phyloP scores from a whole-genome alignment of 2,797 vertebrate genomes.

The Labroides dimidiatus region DNA sequence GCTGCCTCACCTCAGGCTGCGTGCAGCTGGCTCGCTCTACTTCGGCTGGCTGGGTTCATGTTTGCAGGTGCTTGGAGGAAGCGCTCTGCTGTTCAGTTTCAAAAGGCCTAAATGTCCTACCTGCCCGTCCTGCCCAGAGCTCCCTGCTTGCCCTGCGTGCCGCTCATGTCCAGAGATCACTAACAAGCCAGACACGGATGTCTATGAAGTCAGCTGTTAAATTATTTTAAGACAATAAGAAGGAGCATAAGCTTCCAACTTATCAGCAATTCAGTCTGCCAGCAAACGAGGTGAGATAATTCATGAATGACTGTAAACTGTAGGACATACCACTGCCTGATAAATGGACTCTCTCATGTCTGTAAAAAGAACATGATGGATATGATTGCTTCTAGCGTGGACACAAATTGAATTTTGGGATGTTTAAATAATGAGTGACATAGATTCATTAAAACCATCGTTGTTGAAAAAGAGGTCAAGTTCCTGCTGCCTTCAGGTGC shows the following conservation, averaged over 20 bases:
- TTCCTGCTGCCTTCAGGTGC: conserved; percentile 61
- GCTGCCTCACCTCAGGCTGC: conserved; percentile 73
- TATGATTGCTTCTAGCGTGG: conserved; percentile 1
- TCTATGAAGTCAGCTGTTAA: conserved; percentile 80
- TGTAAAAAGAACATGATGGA: conserved; percentile 17
- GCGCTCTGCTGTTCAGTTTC: conserved; percentile 80
- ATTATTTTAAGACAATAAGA: background rate
- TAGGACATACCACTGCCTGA: background rate
- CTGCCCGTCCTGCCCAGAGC: conserved; percentile 70
- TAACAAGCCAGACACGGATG: conserved; percentile 63
- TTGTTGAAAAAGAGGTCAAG: conserved; percentile 29
- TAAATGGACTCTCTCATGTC: background rate
- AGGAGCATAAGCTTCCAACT: background rate
- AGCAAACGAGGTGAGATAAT: conserved; percentile 1
- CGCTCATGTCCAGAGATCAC: conserved; percentile 61
- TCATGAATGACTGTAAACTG: conserved; percentile 2
- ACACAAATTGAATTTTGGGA: background rate
- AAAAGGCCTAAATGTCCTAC: conserved; percentile 71
- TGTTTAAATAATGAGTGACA: conserved; percentile 22
- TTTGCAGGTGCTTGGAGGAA: conserved; percentile 82
- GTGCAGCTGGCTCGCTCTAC: conserved; percentile 82
- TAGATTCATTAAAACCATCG: background rate
- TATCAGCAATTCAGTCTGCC: conserved; percentile 28
- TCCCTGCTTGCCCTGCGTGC: conserved; percentile 51
- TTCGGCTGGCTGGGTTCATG: conserved; percentile 86